phyloP scores from a whole-genome alignment of 1,140 invertebrate genomes.

The Trichoplusia ni region DNA sequence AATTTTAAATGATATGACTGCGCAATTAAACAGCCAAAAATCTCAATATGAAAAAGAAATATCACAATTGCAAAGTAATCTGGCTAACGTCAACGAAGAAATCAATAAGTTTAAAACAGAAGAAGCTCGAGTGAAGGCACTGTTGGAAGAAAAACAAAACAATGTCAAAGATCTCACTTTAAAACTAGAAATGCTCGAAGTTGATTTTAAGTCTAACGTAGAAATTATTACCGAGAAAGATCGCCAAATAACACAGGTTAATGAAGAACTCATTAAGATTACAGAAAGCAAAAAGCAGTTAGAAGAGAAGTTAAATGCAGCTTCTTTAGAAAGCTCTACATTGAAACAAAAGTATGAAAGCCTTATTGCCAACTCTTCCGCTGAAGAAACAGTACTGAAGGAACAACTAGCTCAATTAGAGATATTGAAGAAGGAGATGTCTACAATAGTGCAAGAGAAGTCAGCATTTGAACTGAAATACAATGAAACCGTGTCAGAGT shows the following conservation, averaged over 20 bases:
- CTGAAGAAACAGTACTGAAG: slow-evolving; percentile 70
- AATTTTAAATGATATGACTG: slow-evolving; percentile 69
- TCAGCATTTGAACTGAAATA: slow-evolving; percentile 57
- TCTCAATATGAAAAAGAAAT: slow-evolving; percentile 67
- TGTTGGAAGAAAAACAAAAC: slow-evolving; percentile 73
- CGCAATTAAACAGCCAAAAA: slow-evolving; percentile 68
- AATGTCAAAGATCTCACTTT: slow-evolving; percentile 71
- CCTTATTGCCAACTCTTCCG: slow-evolving; percentile 67
- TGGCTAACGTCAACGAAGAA: slow-evolving; percentile 55
- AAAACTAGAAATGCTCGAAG: slow-evolving; percentile 75
- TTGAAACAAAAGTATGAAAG: slow-evolving; percentile 74
- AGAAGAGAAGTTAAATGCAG: slow-evolving; percentile 72
- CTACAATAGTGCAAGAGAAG: slow-evolving; percentile 60
- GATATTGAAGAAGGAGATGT: slow-evolving; percentile 63
- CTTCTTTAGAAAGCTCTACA: slow-evolving; percentile 52
- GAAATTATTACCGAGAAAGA: slow-evolving; percentile 78
- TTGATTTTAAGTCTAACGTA: slow-evolving; percentile 76
- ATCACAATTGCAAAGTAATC: slow-evolving; percentile 55
- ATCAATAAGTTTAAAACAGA: slow-evolving; percentile 54
- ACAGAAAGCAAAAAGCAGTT: slow-evolving; percentile 73
- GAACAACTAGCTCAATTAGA: slow-evolving; percentile 69
- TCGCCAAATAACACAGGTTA: slow-evolving; percentile 78
- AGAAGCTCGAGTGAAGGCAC: slow-evolving; percentile 54
- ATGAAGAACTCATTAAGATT: slow-evolving; percentile 79
- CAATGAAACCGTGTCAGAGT: slow-evolving; percentile 65